These are phyloP conservation scores for Orchestes rusci DNA, from an alignment of 2,888 invertebrate species.

Conservation along the genomic window DNA sequence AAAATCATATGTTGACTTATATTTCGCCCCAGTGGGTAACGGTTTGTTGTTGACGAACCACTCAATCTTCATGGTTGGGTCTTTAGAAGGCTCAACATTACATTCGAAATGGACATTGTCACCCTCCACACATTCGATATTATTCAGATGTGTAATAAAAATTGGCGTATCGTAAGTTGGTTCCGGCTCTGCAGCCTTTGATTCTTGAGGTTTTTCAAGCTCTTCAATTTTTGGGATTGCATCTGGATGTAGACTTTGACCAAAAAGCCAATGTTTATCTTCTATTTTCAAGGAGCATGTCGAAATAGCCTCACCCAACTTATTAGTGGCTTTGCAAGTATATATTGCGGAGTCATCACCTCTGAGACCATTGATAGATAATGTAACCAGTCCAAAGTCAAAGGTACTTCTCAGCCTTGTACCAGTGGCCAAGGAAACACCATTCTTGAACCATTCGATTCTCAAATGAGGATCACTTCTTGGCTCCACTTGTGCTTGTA, in stretches of 20 bases:
- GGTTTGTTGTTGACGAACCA: constrained; percentile 95
- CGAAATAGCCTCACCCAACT: constrained; percentile 90
- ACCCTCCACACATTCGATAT: constrained; percentile 81
- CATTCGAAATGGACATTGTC: constrained; percentile 88
- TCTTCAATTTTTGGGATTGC: constrained; percentile 80
- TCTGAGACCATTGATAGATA: constrained; percentile 81
- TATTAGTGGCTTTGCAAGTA: constrained; percentile 89
- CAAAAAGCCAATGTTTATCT: constrained; percentile 81
- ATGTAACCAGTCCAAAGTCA: constrained; percentile 92
- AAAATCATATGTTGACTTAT: constrained; percentile 90
- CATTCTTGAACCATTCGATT: constrained; percentile 91
- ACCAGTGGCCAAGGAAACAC: constrained; percentile 76
- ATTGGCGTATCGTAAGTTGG: constrained; percentile 77
- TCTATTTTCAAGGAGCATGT: constrained; percentile 84
- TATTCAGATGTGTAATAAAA: constrained; percentile 85
- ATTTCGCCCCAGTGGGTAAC: constrained; percentile 80
- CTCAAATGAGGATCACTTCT: constrained; percentile 80
- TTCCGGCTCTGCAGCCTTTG: constrained; percentile 63
- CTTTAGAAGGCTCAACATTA: constrained; percentile 85
- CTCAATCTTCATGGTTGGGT: constrained; percentile 84
- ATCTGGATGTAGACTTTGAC: constrained; percentile 82
- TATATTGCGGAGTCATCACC: constrained; percentile 92
- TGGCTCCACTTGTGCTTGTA: constrained; percentile 89
- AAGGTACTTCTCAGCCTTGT: constrained; percentile 88
- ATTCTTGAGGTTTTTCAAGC: constrained; percentile 71